A percentile compares a stretch with the other conserved stretches of the same genome.
Conservation (phyloP, 2,888 invertebrate genomes). For the Apodemia hepburni region DNA sequence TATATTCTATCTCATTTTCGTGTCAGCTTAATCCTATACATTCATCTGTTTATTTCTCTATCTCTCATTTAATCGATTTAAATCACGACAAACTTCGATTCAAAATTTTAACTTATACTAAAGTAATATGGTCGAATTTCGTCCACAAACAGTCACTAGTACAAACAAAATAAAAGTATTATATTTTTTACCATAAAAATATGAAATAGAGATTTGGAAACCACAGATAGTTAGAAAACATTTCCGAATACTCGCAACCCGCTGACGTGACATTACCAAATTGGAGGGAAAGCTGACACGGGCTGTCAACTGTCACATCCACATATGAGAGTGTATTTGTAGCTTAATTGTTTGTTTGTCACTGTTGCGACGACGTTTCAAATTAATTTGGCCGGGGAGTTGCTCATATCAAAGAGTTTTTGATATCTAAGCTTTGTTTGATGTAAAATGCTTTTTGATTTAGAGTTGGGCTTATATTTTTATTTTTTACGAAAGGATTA, state of each 20-base stretch:
- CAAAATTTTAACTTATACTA: no score
- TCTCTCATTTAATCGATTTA: no score
- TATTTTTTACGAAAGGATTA: not conserved
- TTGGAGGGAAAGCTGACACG: slow-evolving; percentile 53
- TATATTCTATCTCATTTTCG: no score
- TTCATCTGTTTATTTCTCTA: no score
- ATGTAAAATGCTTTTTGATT: not conserved
- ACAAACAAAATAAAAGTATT: no score
- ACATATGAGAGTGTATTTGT: slow-evolving; percentile 40
- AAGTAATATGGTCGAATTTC: no score
- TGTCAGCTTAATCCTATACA: no score
- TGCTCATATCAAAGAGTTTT: slow-evolving; percentile 6
- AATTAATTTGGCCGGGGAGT: slow-evolving; percentile 27
- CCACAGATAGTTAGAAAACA: slow-evolving; percentile 6
- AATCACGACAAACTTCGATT: no score
- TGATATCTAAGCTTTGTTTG: not conserved
- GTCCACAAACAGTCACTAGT: no score
- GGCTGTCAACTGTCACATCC: slow-evolving; percentile 34
- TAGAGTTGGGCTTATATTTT: not conserved
- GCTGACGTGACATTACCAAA: slow-evolving; percentile 38
- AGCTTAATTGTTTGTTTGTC: slow-evolving; percentile 36
- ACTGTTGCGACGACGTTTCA: slow-evolving; percentile 23
- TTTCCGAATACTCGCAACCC: slow-evolving; percentile 13
- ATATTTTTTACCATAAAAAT: no score
- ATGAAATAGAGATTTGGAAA: not conserved